Evolutionary conservation across 2,888 invertebrate species (phyloP), one percentile per base, ranked within the genome.

Genomic region (Gordius sp.): DNA sequence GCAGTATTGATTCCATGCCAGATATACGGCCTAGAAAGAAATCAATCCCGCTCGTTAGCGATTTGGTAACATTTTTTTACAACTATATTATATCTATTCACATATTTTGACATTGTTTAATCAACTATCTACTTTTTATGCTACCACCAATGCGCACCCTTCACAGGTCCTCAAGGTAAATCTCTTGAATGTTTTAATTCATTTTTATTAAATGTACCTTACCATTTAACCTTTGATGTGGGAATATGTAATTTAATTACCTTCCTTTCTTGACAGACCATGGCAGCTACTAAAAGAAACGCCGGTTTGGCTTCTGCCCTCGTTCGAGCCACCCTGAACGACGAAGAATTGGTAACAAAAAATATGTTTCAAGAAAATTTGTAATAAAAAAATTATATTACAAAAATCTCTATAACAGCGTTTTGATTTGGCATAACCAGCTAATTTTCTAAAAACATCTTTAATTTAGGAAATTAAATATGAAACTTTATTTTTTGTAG

Each of bases 1-100:
- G 87, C 72, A 87, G 86, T 72, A 97, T 97, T 73, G 93, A 97
- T 77, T 93, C 91, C 68, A 91, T 87, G 85, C 93, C 97, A 56
- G 91, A 93, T 71, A 91, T 97, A 71, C 79, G 89, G 67, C 87
- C 89, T 58, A 76, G 87, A 66, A 77, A 89, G 68, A 93, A 93
- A 73, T 89, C 89, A 57, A 89, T 93, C 67, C 89, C 93, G 28
- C 77, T 93, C 67, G 93, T 97, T 66, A 91, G 91, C 60, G 97
- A 97, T 74, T 77, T 97, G 80, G 97, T 97, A 78, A 80, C 86
- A 79, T 65, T 54, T 27, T 13, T 8, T 41, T 41, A 20, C 13
- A 2, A 13, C 2, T 59, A 26, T n/a, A 1, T 33, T 23, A 16
- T 39, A n/a, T 60, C 28, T 39, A 52, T 20, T 52, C 56, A 28